Evolutionary conservation across 2,797 vertebrate species (phyloP).

Genomic region (Dryobates pubescens): DNA sequence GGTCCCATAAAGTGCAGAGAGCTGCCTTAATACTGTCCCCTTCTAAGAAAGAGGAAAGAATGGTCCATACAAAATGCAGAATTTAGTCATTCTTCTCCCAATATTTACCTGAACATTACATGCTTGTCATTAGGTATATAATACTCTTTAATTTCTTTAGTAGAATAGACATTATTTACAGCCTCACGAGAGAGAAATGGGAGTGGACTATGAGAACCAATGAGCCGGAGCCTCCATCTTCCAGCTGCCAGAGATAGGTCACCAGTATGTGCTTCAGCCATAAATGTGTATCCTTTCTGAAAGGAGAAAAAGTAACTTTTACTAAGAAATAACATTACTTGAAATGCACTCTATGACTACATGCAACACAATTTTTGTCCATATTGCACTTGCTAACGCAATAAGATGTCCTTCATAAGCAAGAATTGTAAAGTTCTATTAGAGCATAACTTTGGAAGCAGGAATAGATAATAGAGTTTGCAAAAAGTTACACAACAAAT

Average conservation of each 20-base stretch:
- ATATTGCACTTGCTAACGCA: background rate
- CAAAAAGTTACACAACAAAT: background rate
- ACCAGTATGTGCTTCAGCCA: conserved; percentile 82
- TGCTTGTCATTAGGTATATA: conserved; percentile 88
- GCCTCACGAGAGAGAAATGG: conserved; percentile 75
- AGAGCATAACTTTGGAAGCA: background rate
- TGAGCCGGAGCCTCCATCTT: conserved; percentile 87
- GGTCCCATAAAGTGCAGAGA: background rate
- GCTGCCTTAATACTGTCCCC: background rate
- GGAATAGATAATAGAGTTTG: background rate
- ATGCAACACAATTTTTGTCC: background rate
- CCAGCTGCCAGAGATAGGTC: conserved; percentile 68
- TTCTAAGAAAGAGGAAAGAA: background rate
- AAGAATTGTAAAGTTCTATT: background rate
- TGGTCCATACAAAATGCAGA: background rate
- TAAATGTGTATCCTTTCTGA: conserved; percentile 90
- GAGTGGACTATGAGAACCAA: conserved; percentile 80
- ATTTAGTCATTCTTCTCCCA: background rate
- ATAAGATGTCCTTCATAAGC: background rate
- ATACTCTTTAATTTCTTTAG: conserved; percentile 86
- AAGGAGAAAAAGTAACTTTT: background rate
- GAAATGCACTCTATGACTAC: background rate
- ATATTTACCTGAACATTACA: conserved; percentile 85
- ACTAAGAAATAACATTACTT: background rate
- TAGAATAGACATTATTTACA: conserved; percentile 77